phyloP scores from a whole-genome alignment of 2,888 invertebrate species.

The Eupithecia tripunctaria region DNA sequence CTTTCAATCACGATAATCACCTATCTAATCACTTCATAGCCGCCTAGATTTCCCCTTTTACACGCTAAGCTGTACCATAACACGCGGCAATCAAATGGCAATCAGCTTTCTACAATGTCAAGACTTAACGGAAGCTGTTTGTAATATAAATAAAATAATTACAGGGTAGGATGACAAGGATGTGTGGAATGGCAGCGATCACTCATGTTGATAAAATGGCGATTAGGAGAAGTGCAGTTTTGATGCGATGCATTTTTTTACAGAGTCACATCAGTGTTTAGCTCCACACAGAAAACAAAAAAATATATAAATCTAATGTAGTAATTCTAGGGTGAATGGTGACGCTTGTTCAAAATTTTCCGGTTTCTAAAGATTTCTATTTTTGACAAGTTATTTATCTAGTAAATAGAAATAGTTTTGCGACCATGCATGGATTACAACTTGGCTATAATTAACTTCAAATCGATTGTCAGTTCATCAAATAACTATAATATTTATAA shows the following conservation, averaged over 20 bases:
- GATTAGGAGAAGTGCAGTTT: slow-evolving; percentile 31
- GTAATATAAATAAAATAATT: slow-evolving; percentile 79
- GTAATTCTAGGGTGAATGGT: no score
- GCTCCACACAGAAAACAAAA: neutral
- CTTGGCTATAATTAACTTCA: no score
- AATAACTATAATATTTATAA: no score
- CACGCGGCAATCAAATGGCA: slow-evolving; percentile 27
- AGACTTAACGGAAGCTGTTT: slow-evolving; percentile 70
- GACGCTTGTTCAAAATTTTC: no score
- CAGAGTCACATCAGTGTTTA: neutral
- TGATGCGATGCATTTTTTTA: neutral
- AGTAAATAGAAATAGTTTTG: no score
- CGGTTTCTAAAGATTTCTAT: no score
- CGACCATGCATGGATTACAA: no score
- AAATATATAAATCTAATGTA: no score
- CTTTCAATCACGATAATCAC: slow-evolving; percentile 13
- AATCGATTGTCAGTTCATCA: no score
- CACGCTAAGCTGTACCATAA: slow-evolving; percentile 26
- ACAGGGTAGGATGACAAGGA: slow-evolving; percentile 57
- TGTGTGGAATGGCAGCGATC: slow-evolving; percentile 50
- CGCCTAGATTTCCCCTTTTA: slow-evolving; percentile 21
- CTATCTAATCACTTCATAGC: slow-evolving; percentile 19
- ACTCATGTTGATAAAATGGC: slow-evolving; percentile 29
- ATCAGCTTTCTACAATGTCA: slow-evolving; percentile 56
- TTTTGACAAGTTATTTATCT: no score